phyloP scores from a whole-genome alignment of 2,113 vertebrate genomes.

The Chauna torquata region DNA sequence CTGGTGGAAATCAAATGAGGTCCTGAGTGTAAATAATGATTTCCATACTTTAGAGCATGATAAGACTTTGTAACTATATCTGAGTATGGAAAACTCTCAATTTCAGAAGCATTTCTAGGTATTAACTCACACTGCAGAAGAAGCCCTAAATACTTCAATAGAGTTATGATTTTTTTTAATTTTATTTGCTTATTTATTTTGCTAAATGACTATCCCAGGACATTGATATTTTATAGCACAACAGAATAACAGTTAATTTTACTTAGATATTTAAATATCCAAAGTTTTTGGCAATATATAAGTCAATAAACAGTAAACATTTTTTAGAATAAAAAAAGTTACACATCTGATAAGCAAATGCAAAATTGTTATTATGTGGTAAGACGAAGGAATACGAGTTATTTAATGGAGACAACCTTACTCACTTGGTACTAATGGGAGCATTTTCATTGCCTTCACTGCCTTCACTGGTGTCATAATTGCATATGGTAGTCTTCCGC shows the following conservation, averaged over 20 bases:
- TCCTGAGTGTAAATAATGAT: neutral
- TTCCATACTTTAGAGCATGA: neutral
- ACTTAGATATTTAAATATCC: neutral
- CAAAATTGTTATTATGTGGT: neutral
- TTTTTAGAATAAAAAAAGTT: neutral
- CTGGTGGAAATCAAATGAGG: neutral
- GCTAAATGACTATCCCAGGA: neutral
- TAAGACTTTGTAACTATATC: neutral
- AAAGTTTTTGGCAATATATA: neutral
- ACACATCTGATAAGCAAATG: neutral
- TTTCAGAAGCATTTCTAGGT: neutral
- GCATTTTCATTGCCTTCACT: neutral
- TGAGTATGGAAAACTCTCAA: neutral
- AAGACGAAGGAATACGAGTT: neutral
- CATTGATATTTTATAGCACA: neutral
- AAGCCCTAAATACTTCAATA: neutral
- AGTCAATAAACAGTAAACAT: neutral
- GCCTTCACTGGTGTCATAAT: neutral
- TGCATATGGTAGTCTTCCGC: neutral
- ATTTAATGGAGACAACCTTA: neutral
- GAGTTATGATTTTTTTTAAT: too few relatives aligned
- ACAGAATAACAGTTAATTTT: neutral
- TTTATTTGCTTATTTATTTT: neutral
- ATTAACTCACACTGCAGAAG: neutral
- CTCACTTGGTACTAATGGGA: neutral